Evolutionary conservation across 2,113 vertebrate species (phyloP).

Genomic region (Myanophis thanlyinensis): DNA sequence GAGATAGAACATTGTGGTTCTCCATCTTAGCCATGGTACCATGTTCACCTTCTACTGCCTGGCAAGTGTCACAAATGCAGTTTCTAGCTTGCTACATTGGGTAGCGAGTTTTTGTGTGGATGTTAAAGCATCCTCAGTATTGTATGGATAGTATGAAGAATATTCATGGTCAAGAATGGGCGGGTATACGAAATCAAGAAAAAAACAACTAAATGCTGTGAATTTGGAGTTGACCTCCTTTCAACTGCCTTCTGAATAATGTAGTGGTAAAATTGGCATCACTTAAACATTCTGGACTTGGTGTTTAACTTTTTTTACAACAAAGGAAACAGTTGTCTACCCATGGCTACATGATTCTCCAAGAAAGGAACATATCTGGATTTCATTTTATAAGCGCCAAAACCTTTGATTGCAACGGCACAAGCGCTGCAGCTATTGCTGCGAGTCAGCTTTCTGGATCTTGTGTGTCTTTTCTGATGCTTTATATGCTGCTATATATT

Average conservation of each 20-base stretch:
- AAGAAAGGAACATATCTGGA: constrained; percentile 44
- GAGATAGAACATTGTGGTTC: constrained; percentile 39
- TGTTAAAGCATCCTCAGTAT: constrained; percentile 46
- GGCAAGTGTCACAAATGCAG: constrained; percentile 42
- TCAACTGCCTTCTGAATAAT: constrained; percentile 54
- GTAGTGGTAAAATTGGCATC: constrained; percentile 29
- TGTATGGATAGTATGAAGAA: constrained; percentile 50
- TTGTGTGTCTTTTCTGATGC: constrained; percentile 46
- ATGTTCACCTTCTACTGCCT: constrained; percentile 26
- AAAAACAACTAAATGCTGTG: constrained; percentile 52
- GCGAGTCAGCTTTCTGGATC: constrained; percentile 59
- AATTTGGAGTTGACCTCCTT: constrained; percentile 59
- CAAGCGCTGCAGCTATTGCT: constrained; percentile 49
- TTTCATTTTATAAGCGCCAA: constrained; percentile 30
- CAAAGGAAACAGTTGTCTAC: constrained; percentile 12
- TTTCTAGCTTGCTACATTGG: constrained; percentile 34
- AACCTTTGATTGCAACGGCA: constrained; percentile 51
- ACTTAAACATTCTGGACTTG: constrained; percentile 45
- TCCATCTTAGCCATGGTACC: constrained; percentile 32
- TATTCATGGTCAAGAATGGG: constrained; percentile 48
- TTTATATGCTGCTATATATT: constrained; percentile 60
- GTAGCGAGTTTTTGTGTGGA: constrained; percentile 29
- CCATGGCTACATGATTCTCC: constrained; percentile 11
- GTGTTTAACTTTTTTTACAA: constrained; percentile 15
- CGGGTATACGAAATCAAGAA: constrained; percentile 50